Evolutionary conservation across 2,113 vertebrate genomes (phyloP).

Genomic region (Lepisosteus osseus): DNA sequence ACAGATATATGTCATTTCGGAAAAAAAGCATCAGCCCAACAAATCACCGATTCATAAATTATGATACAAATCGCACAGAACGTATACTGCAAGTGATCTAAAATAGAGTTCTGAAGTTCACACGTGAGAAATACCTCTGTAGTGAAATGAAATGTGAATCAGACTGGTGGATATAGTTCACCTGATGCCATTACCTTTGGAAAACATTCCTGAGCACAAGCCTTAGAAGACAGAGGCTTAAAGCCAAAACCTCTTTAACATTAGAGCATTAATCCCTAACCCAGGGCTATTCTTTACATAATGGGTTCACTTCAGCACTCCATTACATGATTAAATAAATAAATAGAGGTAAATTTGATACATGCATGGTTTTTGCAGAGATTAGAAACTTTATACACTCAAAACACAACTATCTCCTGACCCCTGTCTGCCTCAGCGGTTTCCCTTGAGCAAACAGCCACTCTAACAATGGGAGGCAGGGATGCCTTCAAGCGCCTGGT

Average conservation of each 20-base stretch:
- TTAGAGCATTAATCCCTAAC: too few relatives aligned
- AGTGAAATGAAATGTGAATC: background rate
- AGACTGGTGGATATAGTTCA: background rate
- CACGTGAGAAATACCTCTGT: background rate
- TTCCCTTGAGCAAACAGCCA: background rate
- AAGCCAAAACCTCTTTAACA: too few relatives aligned
- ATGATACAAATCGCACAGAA: background rate
- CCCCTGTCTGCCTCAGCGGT: background rate
- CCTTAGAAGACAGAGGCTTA: background rate
- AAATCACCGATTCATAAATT: background rate
- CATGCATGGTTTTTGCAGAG: background rate
- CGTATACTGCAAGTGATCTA: too few relatives aligned
- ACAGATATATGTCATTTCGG: too few relatives aligned
- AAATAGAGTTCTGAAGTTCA: too few relatives aligned
- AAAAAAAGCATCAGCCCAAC: too few relatives aligned
- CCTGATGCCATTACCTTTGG: background rate
- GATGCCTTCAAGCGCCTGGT: conserved; percentile 3
- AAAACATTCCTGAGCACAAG: background rate
- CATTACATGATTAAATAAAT: background rate
- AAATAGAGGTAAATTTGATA: background rate
- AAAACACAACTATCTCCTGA: background rate
- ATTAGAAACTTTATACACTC: background rate
- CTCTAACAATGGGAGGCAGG: conserved; percentile 10
- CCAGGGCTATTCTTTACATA: too few relatives aligned
- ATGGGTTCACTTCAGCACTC: background rate